Percentiles rank a stretch among this genome's conserved stretches.
phyloP scores from a whole-genome alignment of 2,113 vertebrate genomes.

The Balaeniceps rex region DNA sequence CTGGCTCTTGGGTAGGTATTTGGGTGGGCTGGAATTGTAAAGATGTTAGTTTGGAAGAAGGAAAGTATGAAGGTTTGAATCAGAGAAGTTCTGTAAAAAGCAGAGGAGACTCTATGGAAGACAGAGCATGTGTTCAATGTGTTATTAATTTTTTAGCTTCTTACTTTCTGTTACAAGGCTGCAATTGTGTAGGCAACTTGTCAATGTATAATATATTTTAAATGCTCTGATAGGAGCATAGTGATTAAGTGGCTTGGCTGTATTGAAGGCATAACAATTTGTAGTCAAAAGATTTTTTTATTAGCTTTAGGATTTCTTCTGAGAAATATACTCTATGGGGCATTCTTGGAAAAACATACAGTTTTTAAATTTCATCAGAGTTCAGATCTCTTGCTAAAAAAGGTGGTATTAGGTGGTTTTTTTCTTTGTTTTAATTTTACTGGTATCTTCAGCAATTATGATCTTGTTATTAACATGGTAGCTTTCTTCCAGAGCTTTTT shows the following conservation, averaged over 20 bases:
- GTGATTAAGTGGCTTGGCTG: neutral
- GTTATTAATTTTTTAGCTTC: neutral
- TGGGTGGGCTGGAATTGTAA: neutral
- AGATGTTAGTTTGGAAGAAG: neutral
- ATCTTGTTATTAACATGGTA: neutral
- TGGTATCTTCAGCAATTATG: neutral
- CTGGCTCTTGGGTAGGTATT: neutral
- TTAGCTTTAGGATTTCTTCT: neutral
- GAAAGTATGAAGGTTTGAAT: neutral
- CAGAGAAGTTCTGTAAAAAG: neutral
- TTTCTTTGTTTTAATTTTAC: neutral
- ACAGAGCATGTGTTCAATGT: neutral
- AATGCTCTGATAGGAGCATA: neutral
- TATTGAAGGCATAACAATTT: neutral
- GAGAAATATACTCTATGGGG: neutral
- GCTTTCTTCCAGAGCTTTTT: neutral
- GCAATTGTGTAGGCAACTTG: neutral
- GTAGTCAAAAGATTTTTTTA: neutral
- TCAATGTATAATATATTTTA: neutral
- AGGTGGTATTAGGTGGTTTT: neutral
- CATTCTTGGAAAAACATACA: neutral
- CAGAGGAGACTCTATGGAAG: neutral
- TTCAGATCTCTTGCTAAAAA: neutral
- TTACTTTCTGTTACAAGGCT: neutral
- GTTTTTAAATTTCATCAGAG: neutral